These are phyloP conservation scores for Sander lucioperca DNA, from an alignment of 2,113 vertebrate genomes.

Conservation along the genomic window DNA sequence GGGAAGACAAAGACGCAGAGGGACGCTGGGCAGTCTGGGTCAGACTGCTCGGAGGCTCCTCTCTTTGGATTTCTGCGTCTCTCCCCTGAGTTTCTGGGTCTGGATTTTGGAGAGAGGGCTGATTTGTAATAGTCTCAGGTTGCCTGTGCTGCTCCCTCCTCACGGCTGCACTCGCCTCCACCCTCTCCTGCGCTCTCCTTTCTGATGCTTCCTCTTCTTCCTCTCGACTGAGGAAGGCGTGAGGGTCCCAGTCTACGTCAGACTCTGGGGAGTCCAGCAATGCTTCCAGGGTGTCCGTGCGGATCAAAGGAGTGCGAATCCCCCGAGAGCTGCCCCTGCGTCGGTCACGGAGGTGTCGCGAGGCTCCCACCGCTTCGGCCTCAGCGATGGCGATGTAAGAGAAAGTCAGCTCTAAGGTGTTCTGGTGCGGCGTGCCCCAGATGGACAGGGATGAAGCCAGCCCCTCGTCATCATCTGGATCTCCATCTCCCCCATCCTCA, in stretches of 20 bases:
- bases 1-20: slow-evolving; percentile 25
- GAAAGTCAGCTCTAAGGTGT: slow-evolving; percentile 89
- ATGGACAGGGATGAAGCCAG: slow-evolving; percentile 83
- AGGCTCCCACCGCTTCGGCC: slow-evolving; percentile 72
- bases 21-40: slow-evolving; percentile 32
- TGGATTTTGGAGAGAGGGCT: slow-evolving; percentile 46
- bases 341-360: slow-evolving; percentile 73
- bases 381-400: slow-evolving; percentile 90
- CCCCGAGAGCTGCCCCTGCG: slow-evolving; percentile 73
- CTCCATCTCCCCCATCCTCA: slow-evolving; percentile 76
- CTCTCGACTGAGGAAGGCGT: slow-evolving; percentile 61
- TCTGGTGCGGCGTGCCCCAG: slow-evolving; percentile 89
- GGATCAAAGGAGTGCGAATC: slow-evolving; percentile 68
- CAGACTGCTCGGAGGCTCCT: slow-evolving; percentile 31
- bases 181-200: slow-evolving; percentile 38
- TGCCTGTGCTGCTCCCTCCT: slow-evolving; percentile 36
- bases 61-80: slow-evolving; percentile 49
- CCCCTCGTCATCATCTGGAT: slow-evolving; percentile 83
- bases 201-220: slow-evolving; percentile 64
- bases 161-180: slow-evolving; percentile 17
- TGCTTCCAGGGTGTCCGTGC: slow-evolving; percentile 81
- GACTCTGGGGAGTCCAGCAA: slow-evolving; percentile 77
- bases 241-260: slow-evolving; percentile 80
- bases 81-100: slow-evolving; percentile 56
- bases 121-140: slow-evolving; percentile 52